phyloP scores from a whole-genome alignment of 2,797 vertebrate genomes.

The Protonibea diacanthus region DNA sequence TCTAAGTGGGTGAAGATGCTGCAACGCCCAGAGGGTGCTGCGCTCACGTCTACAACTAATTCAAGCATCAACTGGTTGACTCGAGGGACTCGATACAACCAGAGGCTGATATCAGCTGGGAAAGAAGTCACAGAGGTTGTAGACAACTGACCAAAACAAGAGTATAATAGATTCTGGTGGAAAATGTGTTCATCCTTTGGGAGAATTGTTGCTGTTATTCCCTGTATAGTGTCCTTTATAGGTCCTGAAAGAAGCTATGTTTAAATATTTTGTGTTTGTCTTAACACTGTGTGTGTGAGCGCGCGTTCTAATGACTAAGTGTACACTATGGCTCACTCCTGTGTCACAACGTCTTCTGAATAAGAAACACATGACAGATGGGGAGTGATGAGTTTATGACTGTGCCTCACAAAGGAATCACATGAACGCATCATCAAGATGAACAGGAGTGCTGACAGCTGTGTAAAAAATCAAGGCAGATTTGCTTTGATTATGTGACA shows the following conservation, averaged over 20 bases:
- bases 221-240: background rate
- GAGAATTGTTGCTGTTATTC: background rate
- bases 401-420: constrained; percentile 47
- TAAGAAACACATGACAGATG: constrained; percentile 57
- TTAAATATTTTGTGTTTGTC: background rate
- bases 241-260: background rate
- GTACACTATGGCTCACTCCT: constrained; percentile 14
- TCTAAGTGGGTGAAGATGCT: constrained; percentile 30
- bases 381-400: constrained; percentile 31
- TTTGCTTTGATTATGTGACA: background rate
- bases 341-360: constrained; percentile 53
- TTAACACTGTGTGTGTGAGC: background rate
- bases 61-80: constrained; percentile 7
- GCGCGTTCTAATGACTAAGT: background rate
- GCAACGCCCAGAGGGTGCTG: constrained; percentile 28
- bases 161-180: background rate
- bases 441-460: background rate
- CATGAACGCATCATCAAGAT: constrained; percentile 33
- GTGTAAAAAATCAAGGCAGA: constrained; percentile 16
- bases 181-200: background rate
- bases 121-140: background rate
- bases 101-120: background rate
- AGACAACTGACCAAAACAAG: background rate
- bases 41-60: constrained; percentile 19
- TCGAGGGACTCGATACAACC: background rate